Evolutionary conservation across 2,888 invertebrate genomes (phyloP).

Genomic region (Tetragonisca angustula): DNA sequence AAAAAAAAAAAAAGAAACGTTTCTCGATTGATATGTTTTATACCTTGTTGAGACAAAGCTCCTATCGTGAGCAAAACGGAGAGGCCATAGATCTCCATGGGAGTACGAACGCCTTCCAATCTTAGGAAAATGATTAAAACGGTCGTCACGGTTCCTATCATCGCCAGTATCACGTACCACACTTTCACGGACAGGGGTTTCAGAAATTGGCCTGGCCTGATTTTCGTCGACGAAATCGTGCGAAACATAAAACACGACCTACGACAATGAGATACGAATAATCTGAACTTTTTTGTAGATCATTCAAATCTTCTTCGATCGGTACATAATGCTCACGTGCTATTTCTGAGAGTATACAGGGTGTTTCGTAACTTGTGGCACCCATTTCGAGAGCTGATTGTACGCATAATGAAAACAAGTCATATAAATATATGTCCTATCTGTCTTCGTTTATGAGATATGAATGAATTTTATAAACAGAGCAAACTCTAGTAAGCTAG

Average conservation of each 20-base stretch:
- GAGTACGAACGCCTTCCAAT: slow-evolving; percentile 62
- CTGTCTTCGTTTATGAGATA: too few species aligned
- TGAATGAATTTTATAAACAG: too few species aligned
- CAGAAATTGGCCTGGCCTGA: slow-evolving; percentile 70
- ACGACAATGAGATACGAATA: neutral
- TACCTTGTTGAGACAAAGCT: slow-evolving; percentile 76
- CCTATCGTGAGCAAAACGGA: slow-evolving; percentile 71
- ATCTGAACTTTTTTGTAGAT: neutral
- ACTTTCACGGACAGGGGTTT: slow-evolving; percentile 69
- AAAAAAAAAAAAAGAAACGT: neutral
- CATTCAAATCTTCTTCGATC: too few species aligned
- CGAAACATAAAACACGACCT: slow-evolving; percentile 77
- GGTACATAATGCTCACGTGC: neutral
- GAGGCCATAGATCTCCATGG: slow-evolving; percentile 63
- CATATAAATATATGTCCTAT: too few species aligned
- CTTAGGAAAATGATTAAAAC: slow-evolving; percentile 64
- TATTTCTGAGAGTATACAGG: neutral
- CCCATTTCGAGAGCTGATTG: too few species aligned
- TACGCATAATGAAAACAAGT: too few species aligned
- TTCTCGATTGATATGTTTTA: neutral
- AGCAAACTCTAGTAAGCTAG: too few species aligned
- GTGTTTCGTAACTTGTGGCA: too few species aligned
- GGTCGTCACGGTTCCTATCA: slow-evolving; percentile 55
- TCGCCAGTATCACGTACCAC: slow-evolving; percentile 69
- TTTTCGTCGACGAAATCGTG: slow-evolving; percentile 69